These are phyloP conservation scores for Epizoanthus ramosus DNA, from an alignment of 92 coral and sea anemone genomes.

Conservation along the genomic window DNA sequence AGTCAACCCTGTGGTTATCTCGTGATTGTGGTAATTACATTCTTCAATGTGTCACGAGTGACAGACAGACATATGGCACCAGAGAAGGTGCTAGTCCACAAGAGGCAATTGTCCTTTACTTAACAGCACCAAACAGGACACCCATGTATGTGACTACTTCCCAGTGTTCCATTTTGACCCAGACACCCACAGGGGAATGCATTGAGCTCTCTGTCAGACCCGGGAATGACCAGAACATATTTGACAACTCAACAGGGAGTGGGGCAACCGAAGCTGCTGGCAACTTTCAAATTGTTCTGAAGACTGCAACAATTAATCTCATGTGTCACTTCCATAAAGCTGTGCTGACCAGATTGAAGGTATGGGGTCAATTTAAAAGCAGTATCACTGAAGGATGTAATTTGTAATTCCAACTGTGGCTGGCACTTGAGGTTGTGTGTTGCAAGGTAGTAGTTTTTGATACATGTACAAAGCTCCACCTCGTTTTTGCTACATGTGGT, in stretches of 20 bases:
- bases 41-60: not conserved
- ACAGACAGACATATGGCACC: not conserved
- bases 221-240: not conserved
- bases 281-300: slow-evolving; percentile 12
- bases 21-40: slow-evolving; percentile 5
- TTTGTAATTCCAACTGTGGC: too few species aligned
- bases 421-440: too few species aligned
- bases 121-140: slow-evolving; percentile 4
- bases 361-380: not conserved
- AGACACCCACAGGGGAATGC: slow-evolving; percentile 17
- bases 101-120: slow-evolving; percentile 12
- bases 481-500: too few species aligned
- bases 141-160: not conserved
- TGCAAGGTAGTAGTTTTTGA: too few species aligned
- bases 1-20: not conserved
- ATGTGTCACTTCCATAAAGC: slow-evolving; percentile 28
- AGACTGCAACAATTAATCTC: slow-evolving; percentile 10
- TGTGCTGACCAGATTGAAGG: slow-evolving; percentile 23
- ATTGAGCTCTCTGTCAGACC: slow-evolving; percentile 3
- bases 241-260: not conserved
- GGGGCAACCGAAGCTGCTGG: not conserved
- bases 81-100: not conserved
- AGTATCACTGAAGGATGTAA: too few species aligned
- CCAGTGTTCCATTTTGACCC: slow-evolving; percentile 1
- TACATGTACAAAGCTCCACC: too few species aligned